These are phyloP conservation scores for Cyclophora punctaria DNA, from an alignment of 2,888 invertebrate species.

Conservation along the genomic window DNA sequence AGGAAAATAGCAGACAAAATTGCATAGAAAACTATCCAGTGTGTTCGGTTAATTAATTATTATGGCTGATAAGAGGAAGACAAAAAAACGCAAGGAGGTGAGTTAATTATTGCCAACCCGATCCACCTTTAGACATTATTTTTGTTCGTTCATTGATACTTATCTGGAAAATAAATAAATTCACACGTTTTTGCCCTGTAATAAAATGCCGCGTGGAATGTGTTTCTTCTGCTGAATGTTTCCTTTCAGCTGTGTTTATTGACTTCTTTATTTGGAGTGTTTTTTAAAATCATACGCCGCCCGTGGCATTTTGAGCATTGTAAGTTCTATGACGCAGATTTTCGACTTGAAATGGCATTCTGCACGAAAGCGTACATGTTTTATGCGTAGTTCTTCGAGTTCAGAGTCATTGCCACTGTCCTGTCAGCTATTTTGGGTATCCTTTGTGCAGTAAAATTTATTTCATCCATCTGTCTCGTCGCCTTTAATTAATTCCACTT, in stretches of 20 bases:
- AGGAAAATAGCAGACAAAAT: background rate
- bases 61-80: slow-evolving; percentile 71
- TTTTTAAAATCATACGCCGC: too few relatives aligned
- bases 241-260: background rate
- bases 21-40: background rate
- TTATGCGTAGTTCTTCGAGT: slow-evolving; percentile 40
- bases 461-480: slow-evolving; percentile 11
- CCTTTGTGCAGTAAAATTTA: slow-evolving; percentile 30
- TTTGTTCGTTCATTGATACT: too few relatives aligned
- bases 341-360: slow-evolving; percentile 28
- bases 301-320: slow-evolving; percentile 1
- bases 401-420: slow-evolving; percentile 29
- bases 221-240: background rate
- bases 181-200: background rate
- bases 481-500: too few relatives aligned
- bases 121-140: too few relatives aligned
- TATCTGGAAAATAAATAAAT: background rate
- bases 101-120: slow-evolving; percentile 13
- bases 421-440: slow-evolving; percentile 38
- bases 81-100: slow-evolving; percentile 70
- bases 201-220: background rate
- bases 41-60: background rate
- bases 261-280: background rate
- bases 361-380: slow-evolving; percentile 31
- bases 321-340: slow-evolving; percentile 28